A percentile compares a stretch with the other conserved stretches of the same genome.
Conservation (phyloP, 2,888 invertebrate genomes). For the Cryptosula pallasiana region DNA sequence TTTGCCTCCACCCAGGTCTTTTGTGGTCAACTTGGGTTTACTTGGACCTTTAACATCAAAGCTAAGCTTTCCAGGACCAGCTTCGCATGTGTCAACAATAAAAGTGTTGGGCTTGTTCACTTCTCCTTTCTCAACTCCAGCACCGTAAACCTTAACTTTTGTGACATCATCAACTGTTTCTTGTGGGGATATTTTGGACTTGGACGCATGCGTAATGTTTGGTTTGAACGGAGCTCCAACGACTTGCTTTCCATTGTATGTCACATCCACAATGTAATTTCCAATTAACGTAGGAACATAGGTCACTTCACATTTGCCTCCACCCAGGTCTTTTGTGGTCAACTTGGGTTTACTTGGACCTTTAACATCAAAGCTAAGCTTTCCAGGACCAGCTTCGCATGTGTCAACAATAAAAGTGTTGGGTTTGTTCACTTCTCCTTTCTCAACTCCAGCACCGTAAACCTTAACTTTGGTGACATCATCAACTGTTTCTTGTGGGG, state of each 20-base stretch:
- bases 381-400: conserved; percentile 66
- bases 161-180: background rate
- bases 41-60: conserved; percentile 52
- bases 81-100: conserved; percentile 75
- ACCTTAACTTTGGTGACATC: conserved; percentile 61
- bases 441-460: conserved; percentile 66
- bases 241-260: conserved; percentile 49
- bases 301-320: conserved; percentile 51
- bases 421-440: conserved; percentile 66
- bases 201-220: background rate
- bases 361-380: conserved; percentile 50
- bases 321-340: conserved; percentile 49
- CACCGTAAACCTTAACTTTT: background rate
- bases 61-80: conserved; percentile 61
- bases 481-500: background rate
- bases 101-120: conserved; percentile 65
- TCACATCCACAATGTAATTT: conserved; percentile 50
- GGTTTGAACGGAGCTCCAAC: conserved; percentile 46
- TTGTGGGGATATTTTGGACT: background rate
- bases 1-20: conserved; percentile 51
- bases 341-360: conserved; percentile 52
- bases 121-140: background rate
- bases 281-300: conserved; percentile 51
- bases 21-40: conserved; percentile 51
- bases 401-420: conserved; percentile 80